phyloP scores from a whole-genome alignment of 2,888 invertebrate species.

The Calameuta idolon region DNA sequence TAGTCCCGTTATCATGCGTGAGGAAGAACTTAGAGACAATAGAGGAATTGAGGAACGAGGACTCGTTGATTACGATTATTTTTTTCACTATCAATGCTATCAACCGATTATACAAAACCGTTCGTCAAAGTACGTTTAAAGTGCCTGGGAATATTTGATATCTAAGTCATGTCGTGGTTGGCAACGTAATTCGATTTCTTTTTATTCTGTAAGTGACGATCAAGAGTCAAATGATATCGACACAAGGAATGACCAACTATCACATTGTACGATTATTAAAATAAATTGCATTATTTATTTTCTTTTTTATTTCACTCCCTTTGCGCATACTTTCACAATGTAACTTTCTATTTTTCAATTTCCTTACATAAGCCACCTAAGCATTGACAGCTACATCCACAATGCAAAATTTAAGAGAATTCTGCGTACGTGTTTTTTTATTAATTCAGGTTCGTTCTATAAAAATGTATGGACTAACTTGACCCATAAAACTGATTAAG shows the following conservation, averaged over 20 bases:
- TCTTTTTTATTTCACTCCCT: not conserved
- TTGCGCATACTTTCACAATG: not conserved
- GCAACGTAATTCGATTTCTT: not conserved
- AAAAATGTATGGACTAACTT: not conserved
- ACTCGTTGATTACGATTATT: too few relatives aligned
- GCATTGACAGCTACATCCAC: not conserved
- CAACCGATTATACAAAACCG: too few relatives aligned
- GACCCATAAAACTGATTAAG: not conserved
- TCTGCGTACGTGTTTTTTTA: not conserved
- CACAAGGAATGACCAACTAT: not conserved
- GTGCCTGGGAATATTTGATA: not conserved
- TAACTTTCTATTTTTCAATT: not conserved
- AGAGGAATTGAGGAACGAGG: too few relatives aligned
- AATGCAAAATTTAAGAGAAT: not conserved
- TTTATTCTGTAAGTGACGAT: not conserved
- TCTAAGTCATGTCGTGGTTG: not conserved
- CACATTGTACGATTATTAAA: not conserved
- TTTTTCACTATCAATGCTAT: too few relatives aligned
- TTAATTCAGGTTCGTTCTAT: not conserved
- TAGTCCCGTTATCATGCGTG: too few relatives aligned
- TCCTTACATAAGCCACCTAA: not conserved
- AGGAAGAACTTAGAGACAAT: too few relatives aligned
- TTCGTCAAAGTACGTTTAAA: too few relatives aligned
- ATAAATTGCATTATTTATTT: not conserved
- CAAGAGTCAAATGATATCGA: not conserved